Evolutionary conservation across 2,797 vertebrate genomes (phyloP), one percentile per base, ranked within the genome.

Genomic region (Coendou prehensilis): DNA sequence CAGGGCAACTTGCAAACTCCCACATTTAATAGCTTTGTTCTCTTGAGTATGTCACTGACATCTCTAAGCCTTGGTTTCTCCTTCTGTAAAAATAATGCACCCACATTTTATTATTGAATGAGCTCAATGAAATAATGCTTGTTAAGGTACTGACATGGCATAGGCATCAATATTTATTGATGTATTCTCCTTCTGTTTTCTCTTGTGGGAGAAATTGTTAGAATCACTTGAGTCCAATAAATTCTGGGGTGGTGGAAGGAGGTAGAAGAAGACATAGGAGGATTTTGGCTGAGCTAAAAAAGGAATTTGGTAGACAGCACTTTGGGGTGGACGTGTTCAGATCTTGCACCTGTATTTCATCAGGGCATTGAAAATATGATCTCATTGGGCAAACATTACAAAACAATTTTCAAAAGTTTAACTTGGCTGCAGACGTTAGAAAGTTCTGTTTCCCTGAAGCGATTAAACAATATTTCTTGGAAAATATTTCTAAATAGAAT

Each of bases 261-360:
- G 86, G 59, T 56, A 67, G 1, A 50, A 26, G 37, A 45, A 91
- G 75, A 78, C 28, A 94, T 94, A 33, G 50, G 84, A 47, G 86
- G 50, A 85, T 91, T 97, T 95, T 89, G 92, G 78, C 92, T 96
- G 84, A 59, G 45, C 78, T 97, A 97, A 95, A 96, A 95, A 97
- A 98, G 97, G 93, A 96, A 98, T 97, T 85, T 78, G 1, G 87
- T 96, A 95, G 90, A 97, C 95, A 64, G 90, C 17, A 88, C 98
- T 97, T 94, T 47, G 92, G 97, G 98, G 98, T 86, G 69, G 88
- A 89, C 95, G 93, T 83, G 93, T 97, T 98, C 97, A 97, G 95
- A 93, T 96, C 98, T 98, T 97, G 95, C 98, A 99, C 98, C 98
- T 98, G 98, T 98, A 98, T 98, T 98, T 98, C 98, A 98, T 98